Evolutionary conservation across 1,140 invertebrate genomes (phyloP).

Genomic region (Macrotrachela quadricornifera): DNA sequence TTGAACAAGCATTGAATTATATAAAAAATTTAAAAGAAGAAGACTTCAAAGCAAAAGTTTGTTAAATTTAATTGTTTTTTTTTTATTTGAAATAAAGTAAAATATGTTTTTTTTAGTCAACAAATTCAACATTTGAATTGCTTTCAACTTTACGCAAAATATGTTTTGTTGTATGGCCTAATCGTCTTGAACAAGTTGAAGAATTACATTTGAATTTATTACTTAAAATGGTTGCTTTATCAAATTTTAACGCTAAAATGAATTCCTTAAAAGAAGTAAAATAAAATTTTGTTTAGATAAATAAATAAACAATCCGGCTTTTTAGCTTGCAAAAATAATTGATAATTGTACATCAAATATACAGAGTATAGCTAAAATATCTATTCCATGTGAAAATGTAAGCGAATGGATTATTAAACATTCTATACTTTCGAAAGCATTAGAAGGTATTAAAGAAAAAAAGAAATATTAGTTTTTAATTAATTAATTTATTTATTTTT

Average conservation of each 20-base stretch:
- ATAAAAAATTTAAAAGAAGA: slow-evolving; percentile 28
- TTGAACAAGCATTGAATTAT: slow-evolving; percentile 27
- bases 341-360: slow-evolving; percentile 27
- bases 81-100: not conserved
- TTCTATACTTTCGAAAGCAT: slow-evolving; percentile 32
- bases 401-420: slow-evolving; percentile 35
- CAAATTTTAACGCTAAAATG: slow-evolving; percentile 38
- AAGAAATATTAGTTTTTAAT: not conserved
- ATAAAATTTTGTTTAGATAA: not conserved
- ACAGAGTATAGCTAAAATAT: slow-evolving; percentile 16
- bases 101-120: slow-evolving; percentile 24
- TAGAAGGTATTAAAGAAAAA: slow-evolving; percentile 36
- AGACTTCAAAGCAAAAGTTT: slow-evolving; percentile 34
- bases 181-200: slow-evolving; percentile 28
- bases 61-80: not conserved
- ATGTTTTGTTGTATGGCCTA: slow-evolving; percentile 32
- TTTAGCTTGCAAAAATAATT: slow-evolving; percentile 31
- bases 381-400: slow-evolving; percentile 27
- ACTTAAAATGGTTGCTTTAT: slow-evolving; percentile 34
- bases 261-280: slow-evolving; percentile 35
- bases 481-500: slow-evolving; percentile 1
- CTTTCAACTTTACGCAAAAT: slow-evolving; percentile 32
- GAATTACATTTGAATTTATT: slow-evolving; percentile 32
- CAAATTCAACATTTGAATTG: slow-evolving; percentile 31
- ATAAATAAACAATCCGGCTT: not conserved